Conservation (phyloP, 2,888 invertebrate species). For the Brachylomia viminalis region DNA sequence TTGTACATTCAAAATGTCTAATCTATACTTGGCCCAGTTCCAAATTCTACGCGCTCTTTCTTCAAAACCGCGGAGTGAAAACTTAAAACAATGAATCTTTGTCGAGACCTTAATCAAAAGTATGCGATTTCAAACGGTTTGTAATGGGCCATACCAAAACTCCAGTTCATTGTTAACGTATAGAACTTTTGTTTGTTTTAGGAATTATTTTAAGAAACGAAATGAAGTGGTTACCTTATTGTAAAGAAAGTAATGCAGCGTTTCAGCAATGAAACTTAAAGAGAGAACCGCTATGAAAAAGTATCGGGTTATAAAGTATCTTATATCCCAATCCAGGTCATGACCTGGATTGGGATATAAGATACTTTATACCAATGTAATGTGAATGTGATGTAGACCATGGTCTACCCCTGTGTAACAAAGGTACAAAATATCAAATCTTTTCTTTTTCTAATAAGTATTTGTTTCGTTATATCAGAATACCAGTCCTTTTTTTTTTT, state of each 20-base stretch:
- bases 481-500: too few relatives aligned
- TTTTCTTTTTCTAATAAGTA: too few relatives aligned
- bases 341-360: too few relatives aligned
- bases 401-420: too few relatives aligned
- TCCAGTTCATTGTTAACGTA: background rate
- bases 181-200: background rate
- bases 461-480: too few relatives aligned
- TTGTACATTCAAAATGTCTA: conserved; percentile 37
- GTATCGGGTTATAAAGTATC: too few relatives aligned
- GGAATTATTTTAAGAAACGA: background rate
- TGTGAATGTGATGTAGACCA: too few relatives aligned
- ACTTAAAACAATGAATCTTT: conserved; percentile 56
- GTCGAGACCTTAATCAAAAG: conserved; percentile 42
- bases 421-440: too few relatives aligned
- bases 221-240: background rate
- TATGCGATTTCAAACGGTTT: conserved; percentile 24
- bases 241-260: background rate
- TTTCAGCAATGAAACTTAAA: too few relatives aligned
- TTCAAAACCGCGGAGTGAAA: conserved; percentile 39
- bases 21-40: conserved; percentile 52
- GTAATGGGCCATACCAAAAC: background rate
- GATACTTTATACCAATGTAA: too few relatives aligned
- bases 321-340: too few relatives aligned
- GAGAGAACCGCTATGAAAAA: too few relatives aligned
- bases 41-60: conserved; percentile 52